phyloP scores from a whole-genome alignment of 2,888 invertebrate species.

The Amblyteles armatorius region DNA sequence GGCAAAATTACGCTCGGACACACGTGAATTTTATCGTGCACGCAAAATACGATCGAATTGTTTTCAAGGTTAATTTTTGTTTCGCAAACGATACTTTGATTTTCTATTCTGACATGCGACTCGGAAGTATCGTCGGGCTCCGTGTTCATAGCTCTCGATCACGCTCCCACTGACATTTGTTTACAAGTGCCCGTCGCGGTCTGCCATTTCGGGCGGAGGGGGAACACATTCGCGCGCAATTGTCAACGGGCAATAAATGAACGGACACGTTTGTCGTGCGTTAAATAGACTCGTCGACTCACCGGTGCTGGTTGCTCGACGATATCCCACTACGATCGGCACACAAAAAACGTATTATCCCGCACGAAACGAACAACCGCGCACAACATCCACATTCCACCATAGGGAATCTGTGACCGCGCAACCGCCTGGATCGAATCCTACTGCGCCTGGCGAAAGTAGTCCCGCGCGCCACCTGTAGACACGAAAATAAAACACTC shows the following conservation, averaged over 20 bases:
- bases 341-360: conserved; percentile 62
- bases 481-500: conserved; percentile 31
- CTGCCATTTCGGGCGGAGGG: conserved; percentile 59
- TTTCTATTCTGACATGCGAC: neutral
- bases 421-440: conserved; percentile 74
- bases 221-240: conserved; percentile 65
- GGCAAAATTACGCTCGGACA: neutral
- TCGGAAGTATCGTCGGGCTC: neutral
- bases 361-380: conserved; percentile 78
- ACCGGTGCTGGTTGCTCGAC: conserved; percentile 40
- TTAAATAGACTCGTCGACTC: conserved; percentile 40
- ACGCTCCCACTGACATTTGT: conserved; percentile 75
- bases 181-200: conserved; percentile 72
- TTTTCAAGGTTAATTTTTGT: neutral
- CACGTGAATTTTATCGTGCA: conserved; percentile 3
- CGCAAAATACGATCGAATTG: neutral
- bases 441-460: conserved; percentile 75
- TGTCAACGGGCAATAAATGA: conserved; percentile 43
- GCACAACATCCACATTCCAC: conserved; percentile 80
- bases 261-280: conserved; percentile 3
- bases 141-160: conserved; percentile 35
- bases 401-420: conserved; percentile 79
- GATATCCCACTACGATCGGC: conserved; percentile 55
- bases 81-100: neutral
- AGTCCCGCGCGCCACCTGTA: conserved; percentile 70